phyloP scores from a whole-genome alignment of 2,797 vertebrate species.

The Coccyzus lansbergi region DNA sequence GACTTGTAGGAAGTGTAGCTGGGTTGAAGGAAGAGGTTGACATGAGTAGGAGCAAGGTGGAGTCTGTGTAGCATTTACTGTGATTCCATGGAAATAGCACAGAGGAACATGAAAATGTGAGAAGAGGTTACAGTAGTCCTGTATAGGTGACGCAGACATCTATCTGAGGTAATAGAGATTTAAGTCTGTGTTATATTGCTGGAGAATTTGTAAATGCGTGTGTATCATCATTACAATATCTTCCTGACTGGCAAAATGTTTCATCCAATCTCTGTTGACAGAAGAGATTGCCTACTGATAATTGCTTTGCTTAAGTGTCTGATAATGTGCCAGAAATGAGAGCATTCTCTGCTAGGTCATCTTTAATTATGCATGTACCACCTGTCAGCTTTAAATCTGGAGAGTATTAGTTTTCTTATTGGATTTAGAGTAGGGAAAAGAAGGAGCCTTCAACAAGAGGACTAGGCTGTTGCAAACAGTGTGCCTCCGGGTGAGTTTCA shows the following conservation, averaged over 20 bases:
- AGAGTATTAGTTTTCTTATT: conserved; percentile 66
- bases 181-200: conserved; percentile 33
- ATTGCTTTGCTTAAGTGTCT: conserved; percentile 82
- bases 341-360: conserved; percentile 79
- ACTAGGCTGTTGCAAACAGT: conserved; percentile 65
- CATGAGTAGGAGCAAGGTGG: background rate
- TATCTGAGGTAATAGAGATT: background rate
- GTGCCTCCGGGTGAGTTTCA: conserved; percentile 64
- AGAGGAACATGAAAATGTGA: background rate
- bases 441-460: conserved; percentile 69
- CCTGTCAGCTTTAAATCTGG: conserved; percentile 79
- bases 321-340: conserved; percentile 82
- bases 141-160: background rate
- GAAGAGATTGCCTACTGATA: conserved; percentile 79
- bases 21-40: background rate
- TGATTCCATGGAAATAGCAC: background rate
- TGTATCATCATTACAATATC: conserved; percentile 57
- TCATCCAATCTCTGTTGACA: conserved; percentile 78
- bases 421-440: conserved; percentile 51
- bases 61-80: background rate
- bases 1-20: background rate
- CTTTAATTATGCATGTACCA: conserved; percentile 82
- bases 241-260: conserved; percentile 73
- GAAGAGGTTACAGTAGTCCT: background rate
- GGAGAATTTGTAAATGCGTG: conserved; percentile 62